Conservation (phyloP, 2,113 vertebrate genomes). For the Marmota monax region DNA sequence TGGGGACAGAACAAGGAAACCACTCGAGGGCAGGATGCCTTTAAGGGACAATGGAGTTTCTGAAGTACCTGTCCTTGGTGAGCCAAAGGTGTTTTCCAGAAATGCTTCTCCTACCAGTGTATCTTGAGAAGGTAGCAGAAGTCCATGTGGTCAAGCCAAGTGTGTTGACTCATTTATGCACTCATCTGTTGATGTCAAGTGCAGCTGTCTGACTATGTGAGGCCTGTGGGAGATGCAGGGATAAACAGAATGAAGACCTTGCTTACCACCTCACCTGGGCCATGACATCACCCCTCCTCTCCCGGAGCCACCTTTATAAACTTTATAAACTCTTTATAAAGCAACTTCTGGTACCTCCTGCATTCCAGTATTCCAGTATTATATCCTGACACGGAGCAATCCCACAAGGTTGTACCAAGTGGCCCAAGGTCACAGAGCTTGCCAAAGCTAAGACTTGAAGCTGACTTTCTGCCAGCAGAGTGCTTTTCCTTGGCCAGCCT, state of each 20-base stretch:
- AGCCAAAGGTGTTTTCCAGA: not conserved
- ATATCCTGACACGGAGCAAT: not conserved
- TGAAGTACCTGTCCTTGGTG: not conserved
- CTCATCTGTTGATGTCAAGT: no score
- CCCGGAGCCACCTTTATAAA: not conserved
- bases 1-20: no score
- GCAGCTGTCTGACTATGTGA: not conserved
- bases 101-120: not conserved
- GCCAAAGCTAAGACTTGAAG: not conserved
- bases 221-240: rapidly evolving
- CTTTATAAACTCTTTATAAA: not conserved
- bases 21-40: not conserved
- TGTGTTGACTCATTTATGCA: not conserved
- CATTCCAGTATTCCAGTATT: not conserved
- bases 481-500: not conserved
- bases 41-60: not conserved
- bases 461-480: not conserved
- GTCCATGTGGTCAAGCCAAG: not conserved
- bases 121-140: not conserved
- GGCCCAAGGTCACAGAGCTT: not conserved
- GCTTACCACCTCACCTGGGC: not conserved
- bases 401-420: not conserved
- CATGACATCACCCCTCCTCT: not conserved
- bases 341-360: not conserved
- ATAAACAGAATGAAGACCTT: not conserved